These are phyloP conservation scores for Columbina picui DNA, from an alignment of 2,113 vertebrate genomes.

Conservation along the genomic window DNA sequence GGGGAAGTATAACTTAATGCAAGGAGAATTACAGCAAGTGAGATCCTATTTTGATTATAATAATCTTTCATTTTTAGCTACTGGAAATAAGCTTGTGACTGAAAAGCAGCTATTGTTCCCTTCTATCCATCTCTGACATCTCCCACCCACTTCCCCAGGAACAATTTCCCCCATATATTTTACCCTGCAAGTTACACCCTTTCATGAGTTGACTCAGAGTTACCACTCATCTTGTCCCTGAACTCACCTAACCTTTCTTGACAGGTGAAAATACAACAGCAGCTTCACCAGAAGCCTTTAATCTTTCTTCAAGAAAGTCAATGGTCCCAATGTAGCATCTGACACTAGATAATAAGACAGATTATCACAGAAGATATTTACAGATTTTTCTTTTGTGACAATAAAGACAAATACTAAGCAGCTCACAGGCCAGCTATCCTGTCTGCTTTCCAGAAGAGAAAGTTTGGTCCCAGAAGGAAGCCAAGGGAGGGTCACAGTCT, in stretches of 20 bases:
- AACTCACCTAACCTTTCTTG: conserved; percentile 15
- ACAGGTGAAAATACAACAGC: conserved; percentile 50
- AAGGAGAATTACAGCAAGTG: neutral
- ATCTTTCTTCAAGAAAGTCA: conserved; percentile 35
- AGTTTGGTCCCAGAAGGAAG: neutral
- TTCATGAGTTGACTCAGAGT: neutral
- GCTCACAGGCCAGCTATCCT: neutral
- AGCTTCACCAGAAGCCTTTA: conserved; percentile 1
- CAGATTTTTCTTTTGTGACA: conserved; percentile 18
- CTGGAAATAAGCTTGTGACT: conserved; percentile 4
- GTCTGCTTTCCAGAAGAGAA: neutral
- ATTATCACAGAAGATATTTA: conserved; percentile 36
- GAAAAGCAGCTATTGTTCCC: conserved; percentile 29
- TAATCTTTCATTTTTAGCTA: neutral
- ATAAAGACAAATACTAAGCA: conserved; percentile 44
- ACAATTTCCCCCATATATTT: neutral
- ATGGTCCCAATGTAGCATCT: neutral
- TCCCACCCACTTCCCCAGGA: conserved; percentile 7
- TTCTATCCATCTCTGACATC: neutral
- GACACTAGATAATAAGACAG: conserved; percentile 21
- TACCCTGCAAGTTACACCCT: neutral
- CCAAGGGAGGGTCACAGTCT: neutral
- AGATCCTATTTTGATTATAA: conserved; percentile 20
- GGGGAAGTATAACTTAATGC: neutral
- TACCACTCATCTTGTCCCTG: neutral